Evolutionary conservation across 2,797 vertebrate species (phyloP).

Genomic region (Coreius guichenoti): DNA sequence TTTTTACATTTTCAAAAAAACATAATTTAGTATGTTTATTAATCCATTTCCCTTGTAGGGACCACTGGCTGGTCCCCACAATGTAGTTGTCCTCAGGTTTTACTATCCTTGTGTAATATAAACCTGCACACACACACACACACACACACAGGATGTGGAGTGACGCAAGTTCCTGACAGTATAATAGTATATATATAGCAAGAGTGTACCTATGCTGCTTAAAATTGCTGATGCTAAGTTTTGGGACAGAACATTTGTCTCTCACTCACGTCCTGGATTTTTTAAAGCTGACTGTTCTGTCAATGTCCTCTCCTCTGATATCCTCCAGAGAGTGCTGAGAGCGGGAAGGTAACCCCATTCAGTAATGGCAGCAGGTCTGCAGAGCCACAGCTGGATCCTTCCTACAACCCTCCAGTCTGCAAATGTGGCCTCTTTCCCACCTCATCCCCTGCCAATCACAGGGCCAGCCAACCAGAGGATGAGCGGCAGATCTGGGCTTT

Average conservation of each 20-base stretch:
- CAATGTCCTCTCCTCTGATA: constrained; percentile 20
- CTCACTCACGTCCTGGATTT: not conserved
- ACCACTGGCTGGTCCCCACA: no score
- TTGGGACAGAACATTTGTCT: constrained; percentile 13
- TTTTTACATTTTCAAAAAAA: no score
- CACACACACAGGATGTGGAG: not conserved
- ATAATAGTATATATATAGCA: not conserved
- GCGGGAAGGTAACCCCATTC: constrained; percentile 33
- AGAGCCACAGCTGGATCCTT: constrained; percentile 48
- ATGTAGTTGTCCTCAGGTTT: no score
- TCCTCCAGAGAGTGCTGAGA: constrained; percentile 38
- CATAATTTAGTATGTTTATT: no score
- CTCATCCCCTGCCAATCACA: constrained; percentile 46
- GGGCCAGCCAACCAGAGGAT: constrained; percentile 28
- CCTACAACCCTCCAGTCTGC: constrained; percentile 24
- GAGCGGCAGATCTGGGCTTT: constrained; percentile 35
- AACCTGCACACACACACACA: no score
- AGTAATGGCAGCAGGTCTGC: constrained; percentile 41
- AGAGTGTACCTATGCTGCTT: not conserved
- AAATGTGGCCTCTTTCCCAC: constrained; percentile 30
- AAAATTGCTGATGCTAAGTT: not conserved
- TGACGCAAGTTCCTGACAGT: not conserved
- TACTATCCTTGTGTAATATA: no score
- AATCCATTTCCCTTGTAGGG: no score
- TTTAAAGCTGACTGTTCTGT: constrained; percentile 39